A percentile compares a stretch with the other conserved stretches of the same genome.
Evolutionary conservation across 2,113 vertebrate genomes (phyloP).

Genomic region (Corythoichthys haematopterus): DNA sequence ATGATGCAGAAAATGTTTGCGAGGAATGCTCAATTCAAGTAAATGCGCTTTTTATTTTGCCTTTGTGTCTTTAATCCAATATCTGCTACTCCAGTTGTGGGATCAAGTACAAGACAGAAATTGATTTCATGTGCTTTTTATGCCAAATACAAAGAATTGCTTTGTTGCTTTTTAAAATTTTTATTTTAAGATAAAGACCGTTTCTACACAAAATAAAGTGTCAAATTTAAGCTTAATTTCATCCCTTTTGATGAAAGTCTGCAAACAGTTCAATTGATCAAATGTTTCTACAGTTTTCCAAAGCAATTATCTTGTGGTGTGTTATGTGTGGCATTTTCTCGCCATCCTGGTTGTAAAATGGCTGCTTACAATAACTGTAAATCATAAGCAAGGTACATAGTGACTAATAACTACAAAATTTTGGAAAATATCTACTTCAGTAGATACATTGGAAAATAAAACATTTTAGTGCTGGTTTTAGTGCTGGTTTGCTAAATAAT

Average conservation of each 20-base stretch:
- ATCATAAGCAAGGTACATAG: neutral
- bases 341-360: neutral
- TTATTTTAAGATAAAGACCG: conserved; percentile 25
- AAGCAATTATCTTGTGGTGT: neutral
- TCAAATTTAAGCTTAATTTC: neutral
- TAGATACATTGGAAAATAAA: too few relatives aligned
- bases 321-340: neutral
- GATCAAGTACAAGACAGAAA: conserved; percentile 44
- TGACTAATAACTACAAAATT: too few relatives aligned
- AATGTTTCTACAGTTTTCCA: neutral
- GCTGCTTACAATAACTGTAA: neutral
- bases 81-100: conserved; percentile 23
- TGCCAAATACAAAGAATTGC: conserved; percentile 9
- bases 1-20: conserved; percentile 54
- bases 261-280: neutral
- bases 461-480: too few relatives aligned
- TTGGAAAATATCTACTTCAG: too few relatives aligned
- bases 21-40: conserved; percentile 36
- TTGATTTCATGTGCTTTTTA: conserved; percentile 11
- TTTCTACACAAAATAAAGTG: conserved; percentile 7
- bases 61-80: conserved; percentile 42
- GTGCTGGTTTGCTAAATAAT: too few relatives aligned
- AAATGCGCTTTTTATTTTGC: conserved; percentile 42
- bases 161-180: conserved; percentile 22
- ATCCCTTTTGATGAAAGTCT: neutral